These are phyloP conservation scores for Boulengeromyrus knoepffleri DNA, from an alignment of 2,113 vertebrate genomes.

Conservation along the genomic window DNA sequence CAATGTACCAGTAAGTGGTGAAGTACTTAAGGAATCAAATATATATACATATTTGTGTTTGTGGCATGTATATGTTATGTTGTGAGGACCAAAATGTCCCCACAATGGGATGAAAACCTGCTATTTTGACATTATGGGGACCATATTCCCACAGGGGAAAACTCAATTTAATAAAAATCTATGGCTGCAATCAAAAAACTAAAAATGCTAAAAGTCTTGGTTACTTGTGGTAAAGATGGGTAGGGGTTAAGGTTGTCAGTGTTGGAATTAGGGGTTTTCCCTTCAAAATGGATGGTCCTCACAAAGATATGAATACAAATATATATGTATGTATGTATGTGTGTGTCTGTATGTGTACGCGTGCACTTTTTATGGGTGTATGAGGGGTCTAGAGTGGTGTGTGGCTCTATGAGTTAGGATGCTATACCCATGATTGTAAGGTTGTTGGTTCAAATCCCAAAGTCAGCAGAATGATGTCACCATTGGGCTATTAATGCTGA, in stretches of 20 bases:
- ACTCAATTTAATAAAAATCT: no score
- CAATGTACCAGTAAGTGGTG: background rate
- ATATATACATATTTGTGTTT: background rate
- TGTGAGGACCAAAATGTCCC: no score
- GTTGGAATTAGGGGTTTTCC: background rate
- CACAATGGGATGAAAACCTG: no score
- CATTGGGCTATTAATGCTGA: no score
- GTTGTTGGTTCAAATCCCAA: background rate
- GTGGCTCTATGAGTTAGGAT: background rate
- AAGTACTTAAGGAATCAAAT: background rate
- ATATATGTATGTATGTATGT: background rate
- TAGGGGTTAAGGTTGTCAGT: background rate
- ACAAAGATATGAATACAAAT: background rate
- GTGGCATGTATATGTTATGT: no score
- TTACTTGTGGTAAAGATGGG: background rate
- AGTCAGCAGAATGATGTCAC: background rate
- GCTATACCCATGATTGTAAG: background rate
- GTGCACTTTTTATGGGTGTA: no score
- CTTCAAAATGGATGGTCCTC: background rate
- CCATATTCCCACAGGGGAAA: no score
- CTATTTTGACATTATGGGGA: no score
- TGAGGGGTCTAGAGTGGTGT: background rate
- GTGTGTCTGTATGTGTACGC: background rate
- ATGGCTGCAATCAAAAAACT: no score
- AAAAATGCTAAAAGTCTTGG: background rate